Evolutionary conservation across 2,113 vertebrate genomes (phyloP).

Genomic region (Apodemus speciosus): DNA sequence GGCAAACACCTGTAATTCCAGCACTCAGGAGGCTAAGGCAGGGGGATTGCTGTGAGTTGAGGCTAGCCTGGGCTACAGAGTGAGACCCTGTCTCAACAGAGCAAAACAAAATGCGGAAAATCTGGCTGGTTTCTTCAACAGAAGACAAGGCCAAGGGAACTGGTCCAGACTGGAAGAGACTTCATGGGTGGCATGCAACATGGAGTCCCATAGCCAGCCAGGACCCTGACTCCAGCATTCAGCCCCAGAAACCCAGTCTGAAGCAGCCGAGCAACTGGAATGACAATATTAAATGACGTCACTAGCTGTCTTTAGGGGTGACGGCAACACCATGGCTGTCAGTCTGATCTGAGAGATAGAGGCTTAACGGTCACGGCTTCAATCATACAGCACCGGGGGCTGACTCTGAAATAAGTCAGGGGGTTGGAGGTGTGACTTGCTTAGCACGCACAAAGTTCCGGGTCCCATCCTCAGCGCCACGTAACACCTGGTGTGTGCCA

Average conservation of each 20-base stretch:
- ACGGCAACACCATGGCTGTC: background rate
- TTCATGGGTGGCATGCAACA: too few relatives aligned
- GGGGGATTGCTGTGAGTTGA: background rate
- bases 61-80: background rate
- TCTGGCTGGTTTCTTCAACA: background rate
- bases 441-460: background rate
- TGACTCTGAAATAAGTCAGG: background rate
- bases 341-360: background rate
- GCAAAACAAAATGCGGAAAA: background rate
- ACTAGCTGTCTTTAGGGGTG: background rate
- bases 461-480: background rate
- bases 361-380: background rate
- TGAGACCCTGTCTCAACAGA: background rate
- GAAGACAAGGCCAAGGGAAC: too few relatives aligned
- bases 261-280: background rate
- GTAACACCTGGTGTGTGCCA: background rate
- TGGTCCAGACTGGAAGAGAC: background rate
- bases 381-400: background rate
- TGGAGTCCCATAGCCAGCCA: rapidly evolving
- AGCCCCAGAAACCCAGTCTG: background rate
- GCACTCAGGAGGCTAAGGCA: background rate
- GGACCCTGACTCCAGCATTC: background rate
- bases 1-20: background rate
- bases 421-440: background rate
- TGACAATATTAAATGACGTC: background rate